phyloP scores from a whole-genome alignment of 2,797 vertebrate genomes.

The Callimico goeldii region DNA sequence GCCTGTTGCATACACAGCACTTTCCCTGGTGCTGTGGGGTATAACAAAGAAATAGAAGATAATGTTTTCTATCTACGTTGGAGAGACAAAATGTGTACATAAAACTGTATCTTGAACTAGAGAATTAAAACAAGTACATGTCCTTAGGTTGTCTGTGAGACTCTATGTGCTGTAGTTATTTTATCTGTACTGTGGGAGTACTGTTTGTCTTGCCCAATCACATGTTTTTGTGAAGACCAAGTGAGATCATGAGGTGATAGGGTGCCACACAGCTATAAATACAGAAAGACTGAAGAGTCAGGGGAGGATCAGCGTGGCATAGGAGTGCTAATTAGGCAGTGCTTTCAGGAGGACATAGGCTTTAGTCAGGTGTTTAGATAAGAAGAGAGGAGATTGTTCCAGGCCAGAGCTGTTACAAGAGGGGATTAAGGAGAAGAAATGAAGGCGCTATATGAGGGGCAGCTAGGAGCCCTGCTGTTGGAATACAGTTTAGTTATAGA shows the following conservation, averaged over 20 bases:
- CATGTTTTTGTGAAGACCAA: background rate
- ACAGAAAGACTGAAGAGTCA: background rate
- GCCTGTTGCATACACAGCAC: background rate
- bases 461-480: background rate
- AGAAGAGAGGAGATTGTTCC: background rate
- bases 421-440: background rate
- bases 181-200: background rate
- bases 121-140: background rate
- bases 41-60: background rate
- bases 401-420: background rate
- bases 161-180: background rate
- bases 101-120: background rate
- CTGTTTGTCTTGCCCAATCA: background rate
- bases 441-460: background rate
- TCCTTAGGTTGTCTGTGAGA: background rate
- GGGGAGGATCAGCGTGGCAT: background rate
- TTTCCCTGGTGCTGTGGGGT: conserved; percentile 19
- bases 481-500: background rate
- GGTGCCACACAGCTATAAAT: background rate
- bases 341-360: background rate
- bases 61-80: background rate
- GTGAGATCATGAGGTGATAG: background rate
- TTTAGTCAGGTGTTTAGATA: background rate
- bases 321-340: background rate
- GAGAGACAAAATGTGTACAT: background rate